These are phyloP conservation scores for Euborellia annulipes DNA, from an alignment of 1,140 invertebrate genomes.

Conservation along the genomic window DNA sequence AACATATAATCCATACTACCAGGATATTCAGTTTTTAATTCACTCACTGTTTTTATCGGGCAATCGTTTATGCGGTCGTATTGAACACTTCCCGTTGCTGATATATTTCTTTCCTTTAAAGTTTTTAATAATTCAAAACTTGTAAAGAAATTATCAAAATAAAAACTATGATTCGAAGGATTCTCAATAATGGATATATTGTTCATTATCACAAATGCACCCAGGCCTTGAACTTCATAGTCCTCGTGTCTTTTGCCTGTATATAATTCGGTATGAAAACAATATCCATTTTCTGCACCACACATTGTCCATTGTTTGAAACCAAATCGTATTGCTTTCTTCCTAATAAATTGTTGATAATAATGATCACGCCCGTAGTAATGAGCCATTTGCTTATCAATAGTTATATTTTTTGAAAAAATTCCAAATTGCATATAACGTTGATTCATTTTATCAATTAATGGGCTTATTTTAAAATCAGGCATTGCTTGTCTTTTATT, in stretches of 20 bases:
- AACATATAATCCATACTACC: conserved; percentile 2
- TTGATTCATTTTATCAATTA: conserved; percentile 9
- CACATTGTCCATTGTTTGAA: too few relatives aligned
- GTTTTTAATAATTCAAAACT: conserved; percentile 19
- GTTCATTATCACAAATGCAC: conserved; percentile 6
- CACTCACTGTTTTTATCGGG: not conserved
- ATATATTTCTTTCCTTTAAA: conserved; percentile 1
- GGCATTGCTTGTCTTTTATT: conserved; percentile 5
- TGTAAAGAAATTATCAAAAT: conserved; percentile 22
- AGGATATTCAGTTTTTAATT: not conserved
- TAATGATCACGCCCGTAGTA: conserved; percentile 5
- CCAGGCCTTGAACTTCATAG: conserved; percentile 2
- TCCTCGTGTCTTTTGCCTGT: not conserved
- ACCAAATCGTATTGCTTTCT: too few relatives aligned
- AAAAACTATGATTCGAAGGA: conserved; percentile 14
- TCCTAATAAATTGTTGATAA: too few relatives aligned
- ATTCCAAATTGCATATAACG: conserved; percentile 8
- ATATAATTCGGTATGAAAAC: too few relatives aligned
- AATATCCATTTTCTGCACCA: too few relatives aligned
- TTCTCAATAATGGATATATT: conserved; percentile 1
- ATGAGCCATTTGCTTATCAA: conserved; percentile 9
- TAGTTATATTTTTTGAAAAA: conserved; percentile 10
- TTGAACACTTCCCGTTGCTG: conserved; percentile 4
- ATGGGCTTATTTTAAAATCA: conserved; percentile 6
- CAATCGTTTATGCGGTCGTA: conserved; percentile 6